A percentile compares a stretch with the other conserved stretches of the same genome.
Conservation (phyloP, 2,113 vertebrate genomes). For the Scopus umbretta region DNA sequence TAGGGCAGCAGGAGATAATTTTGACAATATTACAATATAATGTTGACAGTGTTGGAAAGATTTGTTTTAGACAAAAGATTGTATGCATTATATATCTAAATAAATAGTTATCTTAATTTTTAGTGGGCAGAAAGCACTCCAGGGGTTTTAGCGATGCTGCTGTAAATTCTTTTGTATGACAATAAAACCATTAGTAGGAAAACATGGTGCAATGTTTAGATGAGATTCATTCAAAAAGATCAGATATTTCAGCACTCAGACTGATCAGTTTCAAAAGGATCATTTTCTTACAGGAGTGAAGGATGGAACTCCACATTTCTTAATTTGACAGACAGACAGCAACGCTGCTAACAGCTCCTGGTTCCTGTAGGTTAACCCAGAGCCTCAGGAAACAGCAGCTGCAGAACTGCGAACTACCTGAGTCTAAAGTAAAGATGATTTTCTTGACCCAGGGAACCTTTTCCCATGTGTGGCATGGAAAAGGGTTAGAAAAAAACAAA, state of each 20-base stretch:
- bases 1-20: neutral
- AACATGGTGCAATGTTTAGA: neutral
- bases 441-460: neutral
- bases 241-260: neutral
- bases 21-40: neutral
- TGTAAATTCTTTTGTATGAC: neutral
- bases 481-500: neutral
- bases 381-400: neutral
- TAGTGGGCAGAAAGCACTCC: neutral
- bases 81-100: neutral
- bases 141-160: neutral
- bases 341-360: neutral
- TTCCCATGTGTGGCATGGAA: neutral
- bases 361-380: neutral
- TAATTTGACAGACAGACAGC: neutral
- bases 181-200: neutral
- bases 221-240: neutral
- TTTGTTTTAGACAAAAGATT: neutral
- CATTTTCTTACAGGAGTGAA: neutral
- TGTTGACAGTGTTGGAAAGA: neutral
- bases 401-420: neutral
- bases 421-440: neutral
- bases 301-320: neutral
- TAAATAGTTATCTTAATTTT: neutral
- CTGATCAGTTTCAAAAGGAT: neutral